These are phyloP conservation scores for Odontocolon sp. DNA, from an alignment of 2,888 invertebrate species.

Conservation along the genomic window DNA sequence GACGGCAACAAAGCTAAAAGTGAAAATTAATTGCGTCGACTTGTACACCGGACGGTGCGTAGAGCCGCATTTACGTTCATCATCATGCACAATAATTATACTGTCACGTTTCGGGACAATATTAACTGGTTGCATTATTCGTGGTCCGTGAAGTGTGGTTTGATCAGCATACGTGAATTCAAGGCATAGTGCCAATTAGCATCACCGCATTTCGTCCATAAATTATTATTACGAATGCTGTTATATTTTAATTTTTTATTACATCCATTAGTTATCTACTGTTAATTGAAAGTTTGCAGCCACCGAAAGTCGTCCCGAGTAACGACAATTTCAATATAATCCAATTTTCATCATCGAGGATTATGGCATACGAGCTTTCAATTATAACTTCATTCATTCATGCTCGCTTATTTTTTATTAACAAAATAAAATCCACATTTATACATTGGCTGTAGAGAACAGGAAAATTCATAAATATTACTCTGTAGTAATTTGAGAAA, in stretches of 20 bases:
- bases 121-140: conserved; percentile 33
- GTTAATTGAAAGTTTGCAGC: too few relatives aligned
- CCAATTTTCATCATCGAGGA: too few relatives aligned
- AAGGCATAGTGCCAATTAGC: conserved; percentile 10
- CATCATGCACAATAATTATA: conserved; percentile 49
- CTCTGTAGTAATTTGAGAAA: too few relatives aligned
- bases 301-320: too few relatives aligned
- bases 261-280: background rate
- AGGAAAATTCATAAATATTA: too few relatives aligned
- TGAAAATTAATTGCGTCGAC: conserved; percentile 50
- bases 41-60: background rate
- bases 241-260: background rate
- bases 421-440: too few relatives aligned
- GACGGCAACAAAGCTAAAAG: conserved; percentile 45
- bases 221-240: background rate
- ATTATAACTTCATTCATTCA: too few relatives aligned
- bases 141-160: background rate
- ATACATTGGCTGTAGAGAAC: too few relatives aligned
- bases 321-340: too few relatives aligned
- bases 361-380: too few relatives aligned
- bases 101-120: conserved; percentile 37
- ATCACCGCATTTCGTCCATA: background rate
- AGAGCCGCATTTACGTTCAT: conserved; percentile 11
- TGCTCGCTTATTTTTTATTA: too few relatives aligned
- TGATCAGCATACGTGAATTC: background rate